A percentile compares a stretch with the other conserved stretches of the same genome.
Conservation (phyloP, 1,140 invertebrate genomes). For the Battus philenor region DNA sequence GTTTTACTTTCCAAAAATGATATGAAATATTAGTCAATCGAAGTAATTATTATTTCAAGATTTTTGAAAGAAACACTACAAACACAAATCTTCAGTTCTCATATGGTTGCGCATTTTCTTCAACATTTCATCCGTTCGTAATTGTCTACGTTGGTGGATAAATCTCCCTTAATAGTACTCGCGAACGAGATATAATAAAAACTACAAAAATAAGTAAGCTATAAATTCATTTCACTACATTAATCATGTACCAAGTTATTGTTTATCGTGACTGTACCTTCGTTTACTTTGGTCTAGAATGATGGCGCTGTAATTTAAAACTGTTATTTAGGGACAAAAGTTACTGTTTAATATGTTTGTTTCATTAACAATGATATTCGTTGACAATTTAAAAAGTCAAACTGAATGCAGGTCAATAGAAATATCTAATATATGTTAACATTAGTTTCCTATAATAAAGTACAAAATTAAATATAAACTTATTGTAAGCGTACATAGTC, state of each 20-base stretch:
- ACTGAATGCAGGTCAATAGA: too few relatives aligned
- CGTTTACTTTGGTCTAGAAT: slow-evolving; percentile 5
- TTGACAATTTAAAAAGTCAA: too few relatives aligned
- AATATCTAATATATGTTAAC: too few relatives aligned
- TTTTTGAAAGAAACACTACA: too few relatives aligned
- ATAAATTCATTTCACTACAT: slow-evolving; percentile 52
- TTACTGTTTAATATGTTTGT: slow-evolving; percentile 8
- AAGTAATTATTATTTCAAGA: too few relatives aligned
- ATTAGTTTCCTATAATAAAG: too few relatives aligned
- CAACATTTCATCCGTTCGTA: slow-evolving; percentile 23
- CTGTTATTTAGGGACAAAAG: slow-evolving; percentile 1
- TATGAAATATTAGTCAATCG: too few relatives aligned
- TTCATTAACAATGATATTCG: too few relatives aligned
- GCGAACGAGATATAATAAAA: slow-evolving; percentile 33
- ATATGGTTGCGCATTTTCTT: slow-evolving; percentile 5
- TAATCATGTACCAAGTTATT: slow-evolving; percentile 45
- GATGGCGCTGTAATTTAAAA: background rate
- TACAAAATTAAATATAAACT: too few relatives aligned
- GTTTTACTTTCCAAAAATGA: too few relatives aligned
- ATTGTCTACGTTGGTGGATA: slow-evolving; percentile 32
- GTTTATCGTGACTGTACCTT: slow-evolving; percentile 35
- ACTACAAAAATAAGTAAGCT: slow-evolving; percentile 52
- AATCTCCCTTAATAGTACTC: slow-evolving; percentile 18
- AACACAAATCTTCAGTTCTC: too few relatives aligned
- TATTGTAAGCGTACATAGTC: too few relatives aligned